Conservation (phyloP, 2,888 invertebrate genomes). For the Drosophila melanocephala region DNA sequence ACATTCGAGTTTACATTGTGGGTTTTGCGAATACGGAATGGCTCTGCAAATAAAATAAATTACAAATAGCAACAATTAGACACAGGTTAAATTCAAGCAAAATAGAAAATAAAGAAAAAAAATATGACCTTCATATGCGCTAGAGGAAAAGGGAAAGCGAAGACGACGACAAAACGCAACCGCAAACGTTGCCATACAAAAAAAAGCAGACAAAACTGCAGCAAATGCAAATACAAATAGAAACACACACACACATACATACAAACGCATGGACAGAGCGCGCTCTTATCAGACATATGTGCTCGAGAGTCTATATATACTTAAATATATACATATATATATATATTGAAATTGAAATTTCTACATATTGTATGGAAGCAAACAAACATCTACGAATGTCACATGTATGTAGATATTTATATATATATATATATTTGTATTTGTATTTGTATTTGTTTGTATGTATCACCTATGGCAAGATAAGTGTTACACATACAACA, state of each 20-base stretch:
- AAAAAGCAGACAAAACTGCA: slow-evolving; percentile 22
- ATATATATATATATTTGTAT: neutral
- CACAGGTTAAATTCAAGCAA: slow-evolving; percentile 39
- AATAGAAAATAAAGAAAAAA: slow-evolving; percentile 26
- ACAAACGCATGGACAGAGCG: neutral
- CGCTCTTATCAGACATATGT: slow-evolving; percentile 24
- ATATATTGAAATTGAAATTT: slow-evolving; percentile 7
- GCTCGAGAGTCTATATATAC: neutral
- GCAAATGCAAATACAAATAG: slow-evolving; percentile 8
- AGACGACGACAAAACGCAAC: slow-evolving; percentile 17
- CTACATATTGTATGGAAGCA: slow-evolving; percentile 9
- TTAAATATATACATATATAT: neutral
- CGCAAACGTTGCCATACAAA: slow-evolving; percentile 7
- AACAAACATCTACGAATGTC: slow-evolving; percentile 6
- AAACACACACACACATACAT: neutral
- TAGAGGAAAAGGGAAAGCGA: slow-evolving; percentile 63
- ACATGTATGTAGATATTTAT: neutral
- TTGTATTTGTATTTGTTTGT: neutral
- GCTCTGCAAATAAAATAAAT: slow-evolving; percentile 47
- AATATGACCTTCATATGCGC: slow-evolving; percentile 58
- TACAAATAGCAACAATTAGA: slow-evolving; percentile 47
- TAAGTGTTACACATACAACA: slow-evolving; percentile 16
- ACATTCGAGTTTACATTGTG: slow-evolving; percentile 46
- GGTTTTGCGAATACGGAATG: slow-evolving; percentile 48
- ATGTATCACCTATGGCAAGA: slow-evolving; percentile 20